Base-by-base conservation (phyloP, 2,797 vertebrate genomes). In the Syngnathus rostellatus region DNA sequence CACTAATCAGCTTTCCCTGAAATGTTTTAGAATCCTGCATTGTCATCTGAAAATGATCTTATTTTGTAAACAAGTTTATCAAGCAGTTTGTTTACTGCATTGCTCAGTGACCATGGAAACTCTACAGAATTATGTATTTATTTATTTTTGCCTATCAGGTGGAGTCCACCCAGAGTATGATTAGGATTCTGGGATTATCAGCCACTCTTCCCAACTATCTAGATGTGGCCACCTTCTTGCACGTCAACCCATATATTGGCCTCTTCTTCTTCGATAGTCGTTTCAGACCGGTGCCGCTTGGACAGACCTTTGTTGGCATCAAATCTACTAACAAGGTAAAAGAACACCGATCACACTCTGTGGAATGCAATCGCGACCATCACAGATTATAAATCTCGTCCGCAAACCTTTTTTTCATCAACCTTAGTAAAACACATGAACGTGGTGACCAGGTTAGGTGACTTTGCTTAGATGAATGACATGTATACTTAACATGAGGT, bases 101-200 rank as follows among this genome's bases (percentile, higher is more conserved):
- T 31, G 31, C 31, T 31, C 31, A 31, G 4, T 31, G 31, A 31
- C 31, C 3, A 31, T 31, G 3, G 31, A 31, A 31, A 31, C 31
- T 31, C 31, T 31, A 31, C 5, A 31, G 31, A 31, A 31, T 31
- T 31, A 31, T 31, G 3, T 31, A 31, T 31, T 31, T 31, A 3
- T 3, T 4, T 31, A 4, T 31, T 50, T 72, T 50, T 70, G 38
- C 5, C 69, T 39, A 0, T 48, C 72, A 99, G 97, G 97, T 99
- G 87, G 97, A 99, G 86, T 96, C 96, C 37, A 98, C 96, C 2
- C 96, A 99, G 83, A 99, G 96, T 67, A 99, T 99, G 97, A 99
- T 99, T 77, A 85, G 97, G 66, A 99, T 99, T 83, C 91, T 99
- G 75, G 97, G 97, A 9, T 93, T 99, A 6, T 99, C 97, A 55